Evolutionary conservation across 2,888 invertebrate species (phyloP).

Genomic region (Hydrotaea cyrtoneurina): DNA sequence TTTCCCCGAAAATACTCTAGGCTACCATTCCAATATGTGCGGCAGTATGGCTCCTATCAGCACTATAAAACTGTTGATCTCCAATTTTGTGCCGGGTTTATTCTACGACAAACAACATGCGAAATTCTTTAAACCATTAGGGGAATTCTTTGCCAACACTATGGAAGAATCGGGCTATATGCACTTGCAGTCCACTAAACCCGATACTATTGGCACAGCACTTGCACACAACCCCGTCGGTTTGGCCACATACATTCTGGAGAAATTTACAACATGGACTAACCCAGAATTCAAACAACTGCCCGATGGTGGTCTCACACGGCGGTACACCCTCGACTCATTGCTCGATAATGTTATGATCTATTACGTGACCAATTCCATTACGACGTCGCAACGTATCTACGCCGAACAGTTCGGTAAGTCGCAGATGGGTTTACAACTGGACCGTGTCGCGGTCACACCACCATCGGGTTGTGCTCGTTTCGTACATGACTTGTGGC

Average conservation of each 20-base stretch:
- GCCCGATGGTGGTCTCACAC: conserved; percentile 85
- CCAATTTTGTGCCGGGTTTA: conserved; percentile 83
- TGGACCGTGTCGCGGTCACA: conserved; percentile 82
- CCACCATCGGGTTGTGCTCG: conserved; percentile 88
- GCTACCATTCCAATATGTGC: conserved; percentile 86
- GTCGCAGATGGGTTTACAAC: conserved; percentile 68
- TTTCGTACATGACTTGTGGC: conserved; percentile 86
- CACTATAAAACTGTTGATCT: conserved; percentile 79
- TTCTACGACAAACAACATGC: conserved; percentile 82
- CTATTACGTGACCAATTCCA: conserved; percentile 88
- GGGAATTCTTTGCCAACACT: conserved; percentile 67
- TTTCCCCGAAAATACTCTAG: conserved; percentile 84
- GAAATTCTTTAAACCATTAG: conserved; percentile 81
- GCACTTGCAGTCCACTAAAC: conserved; percentile 92
- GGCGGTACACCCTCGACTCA: conserved; percentile 82
- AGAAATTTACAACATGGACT: conserved; percentile 90
- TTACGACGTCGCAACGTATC: conserved; percentile 86
- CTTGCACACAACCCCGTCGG: conserved; percentile 85
- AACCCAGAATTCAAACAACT: conserved; percentile 82
- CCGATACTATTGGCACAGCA: conserved; percentile 89
- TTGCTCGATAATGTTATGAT: conserved; percentile 89
- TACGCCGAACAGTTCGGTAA: conserved; percentile 84
- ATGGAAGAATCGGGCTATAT: conserved; percentile 84
- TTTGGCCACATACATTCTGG: conserved; percentile 93
- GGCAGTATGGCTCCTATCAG: conserved; percentile 74